phyloP scores from a whole-genome alignment of 2,113 vertebrate species.

The Ramphastos sulfuratus region DNA sequence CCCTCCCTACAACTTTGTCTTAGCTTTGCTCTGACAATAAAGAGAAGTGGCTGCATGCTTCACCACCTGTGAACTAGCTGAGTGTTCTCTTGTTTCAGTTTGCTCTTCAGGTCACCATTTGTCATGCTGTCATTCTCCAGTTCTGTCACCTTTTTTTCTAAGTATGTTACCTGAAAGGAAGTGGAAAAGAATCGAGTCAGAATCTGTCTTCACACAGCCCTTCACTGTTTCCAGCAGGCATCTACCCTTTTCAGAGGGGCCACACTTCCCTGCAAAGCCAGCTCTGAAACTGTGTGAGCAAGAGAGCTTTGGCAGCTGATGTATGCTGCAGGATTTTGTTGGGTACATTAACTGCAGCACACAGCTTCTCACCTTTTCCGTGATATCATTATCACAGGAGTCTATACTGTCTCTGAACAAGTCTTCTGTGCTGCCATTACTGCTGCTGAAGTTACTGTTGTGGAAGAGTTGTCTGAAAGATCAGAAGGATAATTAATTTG shows the following conservation, averaged over 20 bases:
- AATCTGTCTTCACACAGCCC: background rate
- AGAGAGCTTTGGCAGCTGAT: background rate
- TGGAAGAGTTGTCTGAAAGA: conserved; percentile 90
- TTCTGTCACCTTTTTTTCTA: conserved; percentile 95
- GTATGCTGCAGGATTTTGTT: background rate
- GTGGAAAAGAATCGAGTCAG: background rate
- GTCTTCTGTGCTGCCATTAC: conserved; percentile 95
- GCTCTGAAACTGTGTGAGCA: background rate
- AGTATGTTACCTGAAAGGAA: conserved; percentile 82
- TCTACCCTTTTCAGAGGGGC: background rate
- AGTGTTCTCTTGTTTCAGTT: conserved; percentile 92
- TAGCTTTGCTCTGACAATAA: background rate
- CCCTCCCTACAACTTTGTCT: background rate
- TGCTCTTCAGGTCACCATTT: conserved; percentile 90
- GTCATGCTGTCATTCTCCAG: conserved; percentile 90
- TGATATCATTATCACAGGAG: conserved; percentile 93
- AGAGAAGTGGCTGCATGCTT: background rate
- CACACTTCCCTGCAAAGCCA: background rate
- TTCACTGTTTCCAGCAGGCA: background rate
- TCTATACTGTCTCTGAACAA: conserved; percentile 96
- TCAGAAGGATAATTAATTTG: conserved; percentile 57
- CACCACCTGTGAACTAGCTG: conserved; percentile 94
- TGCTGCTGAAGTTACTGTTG: conserved; percentile 97
- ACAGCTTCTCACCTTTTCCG: conserved; percentile 85
- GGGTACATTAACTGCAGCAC: background rate